Base-by-base conservation (phyloP, 2,888 invertebrate species). In the Patella caerulea region DNA sequence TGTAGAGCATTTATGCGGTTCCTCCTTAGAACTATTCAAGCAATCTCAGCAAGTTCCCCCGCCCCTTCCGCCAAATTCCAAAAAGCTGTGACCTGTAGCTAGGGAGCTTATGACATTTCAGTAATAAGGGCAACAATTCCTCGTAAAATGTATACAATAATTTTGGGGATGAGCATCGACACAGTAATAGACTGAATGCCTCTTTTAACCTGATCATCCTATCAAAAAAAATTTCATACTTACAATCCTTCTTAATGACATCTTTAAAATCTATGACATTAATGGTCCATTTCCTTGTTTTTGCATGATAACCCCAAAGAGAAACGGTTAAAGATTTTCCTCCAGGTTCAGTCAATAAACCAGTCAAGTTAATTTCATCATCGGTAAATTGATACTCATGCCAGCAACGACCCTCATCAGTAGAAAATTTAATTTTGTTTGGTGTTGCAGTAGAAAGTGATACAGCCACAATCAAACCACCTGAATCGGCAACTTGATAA, bases 371-470 rank as follows among this genome's bases (percentile, higher is more conserved):
- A 53, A 87, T 82, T 5, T 82, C 72, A 71, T 91, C 86, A 15
- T 84, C 76, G 0, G 91, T 90, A 81, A 88, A 91, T 52, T 86
- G 80, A 81, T 90, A 90, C 45, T 86, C 85, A 78, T 90, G 89
- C 92, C 92, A 92, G 80, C 92, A 92, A 52, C 85, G 82, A 1
- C 92, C 92, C 73, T 89, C 89, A 77, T 92, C 91, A 12, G 89
- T 88, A 19, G 91, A 91, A 81, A 91, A 92, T 81, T 90, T 90
- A 72, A 91, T 77, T 11, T 82, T 78, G 7, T 86, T 84, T 0
- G 89, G 88, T 17, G 74, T 80, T 1, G 74, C 75, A 19, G 74
- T 77, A 14, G 81, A 65, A 5, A 83, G 76, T 7, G 90, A 85
- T 0, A 91, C 82, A 17, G 92, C 92, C 29, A 90, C 90, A 9